Conservation (phyloP, 2,888 invertebrate genomes). For the Poecilus cupreus region DNA sequence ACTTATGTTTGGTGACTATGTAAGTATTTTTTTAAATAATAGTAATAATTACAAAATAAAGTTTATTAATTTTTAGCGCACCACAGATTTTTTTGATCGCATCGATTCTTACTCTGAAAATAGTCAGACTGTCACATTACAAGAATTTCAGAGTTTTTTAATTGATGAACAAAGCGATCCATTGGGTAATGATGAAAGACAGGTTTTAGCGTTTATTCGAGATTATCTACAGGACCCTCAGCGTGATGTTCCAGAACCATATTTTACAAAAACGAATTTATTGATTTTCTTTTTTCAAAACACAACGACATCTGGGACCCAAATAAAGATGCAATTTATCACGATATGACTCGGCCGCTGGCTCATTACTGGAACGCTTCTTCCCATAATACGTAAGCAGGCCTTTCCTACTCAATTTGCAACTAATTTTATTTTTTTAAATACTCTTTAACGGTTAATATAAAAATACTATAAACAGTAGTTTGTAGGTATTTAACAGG, state of each 20-base stretch:
- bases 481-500: conserved; percentile 90
- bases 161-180: conserved; percentile 82
- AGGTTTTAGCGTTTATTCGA: conserved; percentile 84
- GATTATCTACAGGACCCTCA: conserved; percentile 89
- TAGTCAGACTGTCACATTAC: conserved; percentile 79
- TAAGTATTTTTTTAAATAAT: conserved; percentile 72
- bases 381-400: conserved; percentile 93
- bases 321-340: conserved; percentile 82
- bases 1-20: conserved; percentile 86
- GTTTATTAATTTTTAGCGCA: conserved; percentile 74
- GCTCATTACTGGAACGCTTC: conserved; percentile 97
- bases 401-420: too few species aligned
- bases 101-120: conserved; percentile 79
- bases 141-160: conserved; percentile 85
- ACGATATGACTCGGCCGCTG: conserved; percentile 93
- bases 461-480: neutral
- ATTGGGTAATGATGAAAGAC: conserved; percentile 78
- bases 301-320: conserved; percentile 94
- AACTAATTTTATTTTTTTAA: too few species aligned
- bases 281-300: conserved; percentile 94
- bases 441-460: too few species aligned
- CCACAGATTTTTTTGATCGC: conserved; percentile 79
- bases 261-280: conserved; percentile 89
- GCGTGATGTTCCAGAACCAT: conserved; percentile 90
- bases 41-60: neutral